Conservation (phyloP, 2,888 invertebrate genomes). For the Portevinia maculata region DNA sequence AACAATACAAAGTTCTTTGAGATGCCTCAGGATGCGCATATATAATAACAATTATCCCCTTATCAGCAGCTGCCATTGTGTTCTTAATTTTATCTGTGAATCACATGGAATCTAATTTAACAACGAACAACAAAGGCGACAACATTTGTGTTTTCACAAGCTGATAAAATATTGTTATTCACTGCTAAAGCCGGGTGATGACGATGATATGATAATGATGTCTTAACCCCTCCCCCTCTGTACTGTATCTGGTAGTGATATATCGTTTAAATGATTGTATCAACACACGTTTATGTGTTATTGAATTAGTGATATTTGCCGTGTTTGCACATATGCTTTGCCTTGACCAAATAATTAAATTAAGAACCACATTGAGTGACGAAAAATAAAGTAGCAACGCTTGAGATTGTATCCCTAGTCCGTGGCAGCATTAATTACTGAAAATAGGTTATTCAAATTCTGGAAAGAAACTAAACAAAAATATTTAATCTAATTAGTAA, state of each 20-base stretch:
- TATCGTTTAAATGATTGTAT: conserved; percentile 1
- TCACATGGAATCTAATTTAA: conserved; percentile 37
- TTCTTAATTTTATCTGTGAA: conserved; percentile 42
- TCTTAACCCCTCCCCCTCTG: neutral
- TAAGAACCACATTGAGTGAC: conserved; percentile 26
- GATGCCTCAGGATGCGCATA: conserved; percentile 15
- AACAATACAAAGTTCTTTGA: neutral
- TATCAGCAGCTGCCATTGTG: conserved; percentile 41
- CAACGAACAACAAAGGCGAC: conserved; percentile 23
- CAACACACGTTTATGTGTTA: neutral
- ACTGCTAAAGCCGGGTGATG: conserved; percentile 10
- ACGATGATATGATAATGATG: conserved; percentile 5
- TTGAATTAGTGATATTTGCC: conserved; percentile 5
- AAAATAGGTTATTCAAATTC: conserved; percentile 16
- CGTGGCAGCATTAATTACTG: conserved; percentile 17
- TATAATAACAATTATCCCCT: conserved; percentile 45
- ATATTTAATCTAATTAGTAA: conserved; percentile 40
- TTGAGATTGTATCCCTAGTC: neutral
- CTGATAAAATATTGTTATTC: conserved; percentile 51
- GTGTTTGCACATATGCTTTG: neutral
- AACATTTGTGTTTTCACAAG: conserved; percentile 31
- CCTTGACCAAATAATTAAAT: conserved; percentile 32
- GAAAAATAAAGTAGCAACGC: conserved; percentile 14
- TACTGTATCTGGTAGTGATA: conserved; percentile 7
- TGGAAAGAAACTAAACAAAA: neutral